These are phyloP conservation scores for Solea solea DNA, from an alignment of 2,113 vertebrate species.

Conservation along the genomic window DNA sequence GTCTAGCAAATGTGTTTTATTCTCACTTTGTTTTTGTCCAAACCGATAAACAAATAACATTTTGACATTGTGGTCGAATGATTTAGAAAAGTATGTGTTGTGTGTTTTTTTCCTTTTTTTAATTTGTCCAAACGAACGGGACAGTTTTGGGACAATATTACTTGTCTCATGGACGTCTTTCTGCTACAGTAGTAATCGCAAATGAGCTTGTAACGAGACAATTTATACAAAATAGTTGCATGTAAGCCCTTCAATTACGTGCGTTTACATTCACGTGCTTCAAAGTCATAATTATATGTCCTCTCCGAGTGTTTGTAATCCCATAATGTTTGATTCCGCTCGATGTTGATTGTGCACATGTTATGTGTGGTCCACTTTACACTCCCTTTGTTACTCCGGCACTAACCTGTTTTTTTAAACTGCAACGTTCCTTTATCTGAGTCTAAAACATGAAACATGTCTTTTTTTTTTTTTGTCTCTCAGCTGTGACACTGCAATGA, in stretches of 20 bases:
- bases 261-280: not conserved
- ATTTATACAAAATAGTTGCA: not conserved
- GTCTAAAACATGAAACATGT: not conserved
- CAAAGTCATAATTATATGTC: not conserved
- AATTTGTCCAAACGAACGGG: too few relatives aligned
- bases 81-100: too few relatives aligned
- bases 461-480: conserved; percentile 12
- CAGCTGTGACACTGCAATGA: conserved; percentile 61
- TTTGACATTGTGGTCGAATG: too few relatives aligned
- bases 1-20: too few relatives aligned
- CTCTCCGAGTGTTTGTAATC: not conserved
- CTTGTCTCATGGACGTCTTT: too few relatives aligned
- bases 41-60: too few relatives aligned
- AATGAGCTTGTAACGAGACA: not conserved
- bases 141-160: too few relatives aligned
- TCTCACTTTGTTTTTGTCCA: too few relatives aligned
- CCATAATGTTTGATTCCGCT: not conserved
- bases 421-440: not conserved
- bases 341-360: conserved; percentile 8
- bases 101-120: too few relatives aligned
- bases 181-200: too few relatives aligned
- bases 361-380: not conserved
- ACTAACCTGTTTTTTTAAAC: conserved; percentile 1
- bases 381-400: not conserved
- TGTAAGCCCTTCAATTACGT: not conserved